Conservation (phyloP, 1,140 invertebrate species). For the Stegodyphus mimosarum region DNA sequence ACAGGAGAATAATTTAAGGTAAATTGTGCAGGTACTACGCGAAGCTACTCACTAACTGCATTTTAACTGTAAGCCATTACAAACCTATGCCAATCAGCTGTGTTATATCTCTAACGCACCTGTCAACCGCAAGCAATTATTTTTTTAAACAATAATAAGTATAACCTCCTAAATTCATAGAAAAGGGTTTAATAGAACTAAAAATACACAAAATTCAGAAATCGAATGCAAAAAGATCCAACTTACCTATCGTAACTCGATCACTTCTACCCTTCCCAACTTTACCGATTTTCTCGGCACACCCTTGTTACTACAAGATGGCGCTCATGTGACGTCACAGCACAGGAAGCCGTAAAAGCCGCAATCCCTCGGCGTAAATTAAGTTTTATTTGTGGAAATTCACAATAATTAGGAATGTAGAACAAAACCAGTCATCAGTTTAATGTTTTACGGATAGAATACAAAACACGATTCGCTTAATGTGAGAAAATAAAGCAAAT, state of each 20-base stretch:
- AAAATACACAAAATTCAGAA: neutral
- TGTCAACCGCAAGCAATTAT: constrained; percentile 31
- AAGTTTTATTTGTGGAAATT: constrained; percentile 21
- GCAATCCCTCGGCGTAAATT: constrained; percentile 42
- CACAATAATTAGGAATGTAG: constrained; percentile 16
- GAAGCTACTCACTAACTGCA: no score
- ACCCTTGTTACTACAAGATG: constrained; percentile 57
- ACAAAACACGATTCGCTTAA: no score
- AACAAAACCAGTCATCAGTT: neutral
- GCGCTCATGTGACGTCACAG: constrained; percentile 57
- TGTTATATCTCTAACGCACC: constrained; percentile 36
- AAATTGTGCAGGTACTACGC: no score
- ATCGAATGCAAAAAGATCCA: constrained; percentile 12
- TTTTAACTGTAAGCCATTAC: constrained; percentile 27
- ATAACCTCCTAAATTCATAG: neutral
- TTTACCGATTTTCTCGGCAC: constrained; percentile 47
- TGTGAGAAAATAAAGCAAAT: no score
- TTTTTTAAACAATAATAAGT: neutral
- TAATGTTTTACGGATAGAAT: neutral
- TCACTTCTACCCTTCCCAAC: constrained; percentile 51
- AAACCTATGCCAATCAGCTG: constrained; percentile 54
- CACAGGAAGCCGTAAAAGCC: constrained; percentile 59
- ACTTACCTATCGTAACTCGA: constrained; percentile 52
- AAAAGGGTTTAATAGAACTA: neutral
- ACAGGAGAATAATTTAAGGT: no score